Evolutionary conservation across 2,888 invertebrate genomes (phyloP), one percentile per base, ranked within the genome.

Genomic region (Oegoconia quadripuncta): DNA sequence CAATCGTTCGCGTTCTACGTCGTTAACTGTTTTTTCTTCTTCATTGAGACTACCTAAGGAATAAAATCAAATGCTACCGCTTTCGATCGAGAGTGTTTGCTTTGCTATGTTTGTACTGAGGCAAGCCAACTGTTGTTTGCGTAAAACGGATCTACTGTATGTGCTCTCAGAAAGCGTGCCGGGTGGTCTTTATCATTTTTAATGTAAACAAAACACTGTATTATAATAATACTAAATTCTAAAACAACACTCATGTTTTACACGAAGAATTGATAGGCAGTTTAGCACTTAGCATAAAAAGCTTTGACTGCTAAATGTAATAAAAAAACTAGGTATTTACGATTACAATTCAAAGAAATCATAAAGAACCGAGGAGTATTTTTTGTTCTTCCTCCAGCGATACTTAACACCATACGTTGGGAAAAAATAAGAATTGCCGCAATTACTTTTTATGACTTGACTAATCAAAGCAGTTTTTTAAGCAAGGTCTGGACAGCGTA

Each of bases 151-250:
- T 67, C 64, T 50, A 58, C 64, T 58, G 65, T 67, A 59, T 64
- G 67, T 61, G 64, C 57, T 49, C 63, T 59, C 60, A 64, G 61
- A 59, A 66, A 50, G 46, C 58, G 37, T 47, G 57, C 72, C 84
- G 86, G 86, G 86, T 86, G 86, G 86, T 84, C 86, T 82, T 75
- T 80, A 84, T 86, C 86, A 86, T 81, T 71, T 70, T 71, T 60
- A 80, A 82, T 62, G 75, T 82, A 83, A 81, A 86, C 83, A 82
- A 68, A 75, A 79, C 74, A 73, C 68, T 69, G 73, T 72, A 80
- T 74, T 79, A 77, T 73, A 72, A 75, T 74, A 77, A 76, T 71
- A 60, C 55, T 60, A 76, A 77, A 76, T 67, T 70, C 61, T 71
- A 71, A 71, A 77, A 60, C 67, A 79, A 80, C 80, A 77, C 51